Base-by-base conservation (phyloP, 2,113 vertebrate genomes). In the Cyrtonyx montezumae region DNA sequence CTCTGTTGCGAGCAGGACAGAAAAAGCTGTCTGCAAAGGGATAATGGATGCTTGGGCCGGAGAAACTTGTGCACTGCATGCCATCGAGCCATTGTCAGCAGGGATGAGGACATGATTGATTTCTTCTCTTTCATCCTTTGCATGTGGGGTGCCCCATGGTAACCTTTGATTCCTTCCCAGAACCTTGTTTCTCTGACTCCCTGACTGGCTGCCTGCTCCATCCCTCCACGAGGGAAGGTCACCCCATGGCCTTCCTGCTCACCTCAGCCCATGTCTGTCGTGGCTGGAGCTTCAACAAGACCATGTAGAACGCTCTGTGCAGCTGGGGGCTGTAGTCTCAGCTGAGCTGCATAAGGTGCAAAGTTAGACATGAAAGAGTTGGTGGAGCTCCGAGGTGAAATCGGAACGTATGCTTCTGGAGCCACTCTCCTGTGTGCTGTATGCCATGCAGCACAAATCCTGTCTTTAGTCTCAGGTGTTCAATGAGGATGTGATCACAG, bases 391-490 rank as follows among this genome's bases (percentile, higher is more conserved):
- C 16, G 36, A 46, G 53, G 3, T 22, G 1, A 22, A 36, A 43
- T 13, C 9, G 5, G 58, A 65, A 20, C 5, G 56, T 37, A 51
- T 28, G 30, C 11, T 75, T 13, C 45, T 45, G 87, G 71, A 90
- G 10, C 34, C 4, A 16, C 43, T 46, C 8, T 37, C 26, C 34
- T 49, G 46, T 4, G 9, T 37, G 37, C 37, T 37, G 37, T 37
- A 37, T 37, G 2, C 18, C 3, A 1, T 1, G 0, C 3, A 9
- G 10, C 3, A 7, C 13, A 7, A 8, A 0, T 0, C 22, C 12
- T 11, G 1, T 8, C 45, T 42, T 6, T 18, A 22, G 30, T 30
- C 15, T 8, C 5, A 0, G 17, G 20, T 2, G 5, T 32, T 14
- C 34, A 37, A 3, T 18, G 13, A 8, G 42, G 14, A 5, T 28